Base-by-base conservation (phyloP, 2,888 invertebrate species). In the Tenthredo distinguenda region DNA sequence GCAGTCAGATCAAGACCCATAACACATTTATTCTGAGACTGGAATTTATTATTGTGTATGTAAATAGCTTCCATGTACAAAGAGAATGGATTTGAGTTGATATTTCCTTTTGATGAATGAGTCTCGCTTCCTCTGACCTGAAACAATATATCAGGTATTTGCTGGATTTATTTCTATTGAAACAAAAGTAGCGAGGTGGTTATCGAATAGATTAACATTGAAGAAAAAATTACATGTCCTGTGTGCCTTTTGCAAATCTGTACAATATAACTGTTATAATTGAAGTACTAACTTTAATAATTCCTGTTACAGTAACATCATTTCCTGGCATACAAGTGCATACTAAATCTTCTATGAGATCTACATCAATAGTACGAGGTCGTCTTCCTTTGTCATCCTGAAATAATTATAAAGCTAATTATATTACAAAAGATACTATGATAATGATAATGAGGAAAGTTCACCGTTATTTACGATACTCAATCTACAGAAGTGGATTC, bases 301-400 rank as follows among this genome's bases (percentile, higher is more conserved):
- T 95, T 50, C 99, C 99, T 85, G 97, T 97, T 12, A 99, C 95
- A 18, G 97, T 97, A 0, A 99, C 95, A 88, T 98, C 96, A 94
- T 99, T 98, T 1, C 99, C 99, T 15, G 98, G 98, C 88, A 96
- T 96, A 87, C 98, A 97, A 37, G 95, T 95, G 88, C 97, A 97
- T 1, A 98, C 98, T 72, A 99, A 94, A 88, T 93, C 90, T 86
- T 96, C 96, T 84, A 96, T 96, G 9, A 99, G 94, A 93, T 98
- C 98, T 91, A 98, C 97, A 91, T 99, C 98, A 43, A 99, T 95
- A 88, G 96, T 96, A 87, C 97, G 94, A 1, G 98, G 97, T 88
- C 97, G 95, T 74, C 96, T 95, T 37, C 97, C 97, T 86, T 96
- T 96, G 88, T 96, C 95, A 87, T 96, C 95, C 95, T 96, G 26